phyloP scores from a whole-genome alignment of 2,113 vertebrate genomes.

The Microtus ochrogaster region DNA sequence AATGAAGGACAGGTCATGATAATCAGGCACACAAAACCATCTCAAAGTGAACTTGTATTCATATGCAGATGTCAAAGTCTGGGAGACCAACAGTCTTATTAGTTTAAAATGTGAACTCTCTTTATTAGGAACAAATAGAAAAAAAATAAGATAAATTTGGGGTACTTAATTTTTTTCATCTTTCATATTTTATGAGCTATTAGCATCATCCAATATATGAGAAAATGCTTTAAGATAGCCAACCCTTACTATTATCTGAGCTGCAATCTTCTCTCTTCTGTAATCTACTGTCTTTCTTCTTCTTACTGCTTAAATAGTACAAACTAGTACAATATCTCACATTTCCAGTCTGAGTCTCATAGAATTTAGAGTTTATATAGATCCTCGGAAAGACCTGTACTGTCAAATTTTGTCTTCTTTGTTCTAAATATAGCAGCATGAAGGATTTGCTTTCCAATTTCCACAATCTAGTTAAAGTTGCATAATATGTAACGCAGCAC shows the following conservation, averaged over 20 bases:
- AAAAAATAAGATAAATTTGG: slow-evolving; percentile 48
- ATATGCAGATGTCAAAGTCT: slow-evolving; percentile 27
- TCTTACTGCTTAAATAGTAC: not conserved
- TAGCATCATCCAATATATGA: slow-evolving; percentile 23
- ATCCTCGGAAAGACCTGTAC: not conserved
- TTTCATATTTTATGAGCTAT: slow-evolving; percentile 53
- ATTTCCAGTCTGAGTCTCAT: not conserved
- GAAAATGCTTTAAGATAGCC: slow-evolving; percentile 35
- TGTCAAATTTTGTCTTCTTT: slow-evolving; percentile 38
- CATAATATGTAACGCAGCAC: slow-evolving; percentile 31
- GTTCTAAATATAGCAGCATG: slow-evolving; percentile 33
- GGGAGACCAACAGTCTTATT: not conserved
- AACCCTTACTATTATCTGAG: not conserved
- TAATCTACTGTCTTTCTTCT: not conserved
- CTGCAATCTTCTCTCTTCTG: not conserved
- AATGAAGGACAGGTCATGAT: slow-evolving; percentile 24
- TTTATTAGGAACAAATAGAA: slow-evolving; percentile 38
- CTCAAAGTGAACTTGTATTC: slow-evolving; percentile 41
- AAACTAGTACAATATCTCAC: slow-evolving; percentile 15
- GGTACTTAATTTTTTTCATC: slow-evolving; percentile 28
- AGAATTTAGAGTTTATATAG: not conserved
- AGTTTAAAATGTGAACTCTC: slow-evolving; percentile 58
- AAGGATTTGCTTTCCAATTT: slow-evolving; percentile 32
- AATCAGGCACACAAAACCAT: slow-evolving; percentile 13
- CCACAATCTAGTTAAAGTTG: not conserved